phyloP scores from a whole-genome alignment of 2,888 invertebrate genomes.

The Sthenelais limicola region DNA sequence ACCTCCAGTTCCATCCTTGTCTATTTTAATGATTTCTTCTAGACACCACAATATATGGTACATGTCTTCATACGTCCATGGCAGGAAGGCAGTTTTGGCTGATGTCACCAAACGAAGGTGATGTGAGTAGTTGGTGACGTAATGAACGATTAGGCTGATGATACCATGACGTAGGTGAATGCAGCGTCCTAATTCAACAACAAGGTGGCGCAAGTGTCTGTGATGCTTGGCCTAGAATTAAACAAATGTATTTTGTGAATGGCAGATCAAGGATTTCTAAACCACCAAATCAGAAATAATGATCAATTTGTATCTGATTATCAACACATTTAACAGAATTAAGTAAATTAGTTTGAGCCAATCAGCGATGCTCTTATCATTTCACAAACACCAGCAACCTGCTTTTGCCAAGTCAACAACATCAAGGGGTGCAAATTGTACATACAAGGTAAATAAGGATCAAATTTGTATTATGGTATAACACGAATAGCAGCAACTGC shows the following conservation, averaged over 20 bases:
- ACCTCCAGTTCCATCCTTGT: slow-evolving; percentile 8
- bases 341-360: too few species aligned
- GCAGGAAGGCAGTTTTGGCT: background rate
- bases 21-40: slow-evolving; percentile 1
- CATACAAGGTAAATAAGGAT: too few species aligned
- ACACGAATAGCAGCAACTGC: too few species aligned
- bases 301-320: too few species aligned
- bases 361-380: too few species aligned
- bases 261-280: background rate
- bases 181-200: background rate
- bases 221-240: background rate
- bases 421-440: too few species aligned
- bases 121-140: slow-evolving; percentile 16
- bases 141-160: background rate
- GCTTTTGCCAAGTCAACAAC: too few species aligned
- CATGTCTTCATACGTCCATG: slow-evolving; percentile 2
- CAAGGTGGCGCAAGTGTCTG: background rate
- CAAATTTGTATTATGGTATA: too few species aligned
- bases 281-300: too few species aligned
- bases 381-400: too few species aligned
- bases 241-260: background rate
- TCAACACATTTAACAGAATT: too few species aligned
- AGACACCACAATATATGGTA: slow-evolving; percentile 6
- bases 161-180: background rate
- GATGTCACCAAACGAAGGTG: background rate